Conservation (phyloP, 2,888 invertebrate genomes). For the Phrixothrix hirtus region DNA sequence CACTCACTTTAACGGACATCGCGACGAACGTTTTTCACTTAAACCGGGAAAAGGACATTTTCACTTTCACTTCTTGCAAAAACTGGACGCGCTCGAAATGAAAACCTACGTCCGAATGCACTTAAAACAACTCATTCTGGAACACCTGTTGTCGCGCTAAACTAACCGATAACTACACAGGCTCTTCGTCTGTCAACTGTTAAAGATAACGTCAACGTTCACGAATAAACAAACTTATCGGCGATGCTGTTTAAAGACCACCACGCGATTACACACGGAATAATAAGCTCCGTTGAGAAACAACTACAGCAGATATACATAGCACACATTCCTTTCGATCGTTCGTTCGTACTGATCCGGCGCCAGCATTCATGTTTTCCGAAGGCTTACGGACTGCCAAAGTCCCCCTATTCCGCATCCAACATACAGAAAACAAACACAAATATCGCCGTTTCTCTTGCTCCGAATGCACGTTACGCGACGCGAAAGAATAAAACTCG, state of each 20-base stretch:
- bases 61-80: constrained; percentile 2
- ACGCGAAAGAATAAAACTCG: constrained; percentile 30
- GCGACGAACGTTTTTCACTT: constrained; percentile 7
- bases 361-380: constrained; percentile 38
- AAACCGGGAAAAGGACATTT: not conserved
- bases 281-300: constrained; percentile 16
- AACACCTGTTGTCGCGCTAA: constrained; percentile 26
- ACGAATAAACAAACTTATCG: constrained; percentile 3
- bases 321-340: constrained; percentile 28
- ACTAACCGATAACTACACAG: constrained; percentile 2
- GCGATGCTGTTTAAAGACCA: not conserved
- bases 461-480: constrained; percentile 9
- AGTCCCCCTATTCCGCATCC: constrained; percentile 33
- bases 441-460: constrained; percentile 30
- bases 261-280: constrained; percentile 5
- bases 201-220: constrained; percentile 3
- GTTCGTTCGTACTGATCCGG: constrained; percentile 38
- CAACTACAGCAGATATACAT: constrained; percentile 24
- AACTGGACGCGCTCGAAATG: not conserved
- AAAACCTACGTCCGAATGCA: constrained; percentile 18
- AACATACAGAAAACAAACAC: constrained; percentile 16
- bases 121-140: constrained; percentile 16
- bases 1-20: constrained; percentile 48
- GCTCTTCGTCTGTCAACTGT: too few species aligned
- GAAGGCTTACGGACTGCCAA: constrained; percentile 31